Conservation (phyloP, 1,140 invertebrate genomes). For the Cydia fagiglandana region DNA sequence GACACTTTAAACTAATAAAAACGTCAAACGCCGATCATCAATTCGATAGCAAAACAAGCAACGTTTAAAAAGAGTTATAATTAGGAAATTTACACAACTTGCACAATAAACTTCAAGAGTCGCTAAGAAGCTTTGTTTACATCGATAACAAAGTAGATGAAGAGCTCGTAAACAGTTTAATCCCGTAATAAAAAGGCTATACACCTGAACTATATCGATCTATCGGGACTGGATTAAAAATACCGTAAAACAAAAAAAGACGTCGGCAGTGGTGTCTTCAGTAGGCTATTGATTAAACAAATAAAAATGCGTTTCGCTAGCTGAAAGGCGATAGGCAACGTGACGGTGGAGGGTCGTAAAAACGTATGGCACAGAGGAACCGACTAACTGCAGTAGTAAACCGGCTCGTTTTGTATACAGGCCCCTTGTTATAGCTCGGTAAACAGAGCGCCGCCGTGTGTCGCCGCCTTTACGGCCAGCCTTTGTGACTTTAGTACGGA, state of each 20-base stretch:
- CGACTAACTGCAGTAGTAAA: slow-evolving; percentile 75
- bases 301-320: slow-evolving; percentile 75
- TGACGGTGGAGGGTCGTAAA: slow-evolving; percentile 74
- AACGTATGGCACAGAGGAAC: slow-evolving; percentile 75
- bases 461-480: slow-evolving; percentile 69
- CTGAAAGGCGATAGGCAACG: slow-evolving; percentile 72
- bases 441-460: slow-evolving; percentile 69
- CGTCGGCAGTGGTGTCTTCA: slow-evolving; percentile 65
- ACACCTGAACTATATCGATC: slow-evolving; percentile 68
- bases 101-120: slow-evolving; percentile 63
- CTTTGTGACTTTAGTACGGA: slow-evolving; percentile 69
- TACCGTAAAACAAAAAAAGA: slow-evolving; percentile 70
- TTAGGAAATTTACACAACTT: slow-evolving; percentile 50
- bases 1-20: slow-evolving; percentile 61
- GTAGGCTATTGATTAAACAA: slow-evolving; percentile 77
- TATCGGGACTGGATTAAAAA: slow-evolving; percentile 64
- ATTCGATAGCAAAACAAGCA: slow-evolving; percentile 49
- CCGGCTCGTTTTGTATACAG: slow-evolving; percentile 73
- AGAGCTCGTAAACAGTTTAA: slow-evolving; percentile 75
- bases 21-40: slow-evolving; percentile 53
- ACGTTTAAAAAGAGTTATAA: slow-evolving; percentile 51
- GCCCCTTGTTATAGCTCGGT: slow-evolving; percentile 70
- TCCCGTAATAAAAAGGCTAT: slow-evolving; percentile 70
- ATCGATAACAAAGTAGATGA: slow-evolving; percentile 69
- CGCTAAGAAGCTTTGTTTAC: slow-evolving; percentile 56